Percentiles rank a stretch among this genome's conserved stretches.
Evolutionary conservation across 2,797 vertebrate species (phyloP).

Genomic region (Anomalospiza imberbis): DNA sequence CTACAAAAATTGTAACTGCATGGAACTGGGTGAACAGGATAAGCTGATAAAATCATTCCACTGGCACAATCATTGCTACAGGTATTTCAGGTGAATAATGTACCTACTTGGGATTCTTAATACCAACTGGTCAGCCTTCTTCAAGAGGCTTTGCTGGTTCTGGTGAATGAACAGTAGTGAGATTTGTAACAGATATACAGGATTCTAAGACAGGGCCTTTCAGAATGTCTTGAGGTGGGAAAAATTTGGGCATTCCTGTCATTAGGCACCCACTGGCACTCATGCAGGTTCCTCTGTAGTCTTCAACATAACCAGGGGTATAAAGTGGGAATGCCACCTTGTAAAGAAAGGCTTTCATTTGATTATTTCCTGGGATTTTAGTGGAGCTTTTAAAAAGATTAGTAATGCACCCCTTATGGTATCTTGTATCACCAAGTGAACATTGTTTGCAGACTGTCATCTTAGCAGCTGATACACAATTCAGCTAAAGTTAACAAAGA

Average conservation of each 20-base stretch:
- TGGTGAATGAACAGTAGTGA: not conserved
- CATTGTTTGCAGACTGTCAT: not conserved
- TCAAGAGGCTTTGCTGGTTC: not conserved
- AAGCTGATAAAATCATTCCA: not conserved
- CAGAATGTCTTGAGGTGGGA: not conserved
- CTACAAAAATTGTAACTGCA: not conserved
- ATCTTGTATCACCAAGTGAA: not conserved
- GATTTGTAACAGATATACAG: not conserved
- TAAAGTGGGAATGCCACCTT: not conserved
- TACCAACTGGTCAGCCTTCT: not conserved
- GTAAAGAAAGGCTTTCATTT: not conserved
- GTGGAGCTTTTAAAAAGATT: not conserved
- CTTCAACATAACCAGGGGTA: not conserved
- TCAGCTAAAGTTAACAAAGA: not conserved
- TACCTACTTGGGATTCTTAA: not conserved
- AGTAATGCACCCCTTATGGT: not conserved
- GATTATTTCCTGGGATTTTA: not conserved
- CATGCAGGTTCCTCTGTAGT: not conserved
- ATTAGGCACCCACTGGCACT: not conserved
- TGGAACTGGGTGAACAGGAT: not conserved
- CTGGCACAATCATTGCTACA: not conserved
- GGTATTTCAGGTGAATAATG: not conserved
- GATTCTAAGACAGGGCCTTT: not conserved
- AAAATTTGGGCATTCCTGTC: not conserved
- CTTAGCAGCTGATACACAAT: not conserved